These are phyloP conservation scores for Epirrhoe alternata DNA, from an alignment of 2,888 invertebrate species.

Conservation along the genomic window DNA sequence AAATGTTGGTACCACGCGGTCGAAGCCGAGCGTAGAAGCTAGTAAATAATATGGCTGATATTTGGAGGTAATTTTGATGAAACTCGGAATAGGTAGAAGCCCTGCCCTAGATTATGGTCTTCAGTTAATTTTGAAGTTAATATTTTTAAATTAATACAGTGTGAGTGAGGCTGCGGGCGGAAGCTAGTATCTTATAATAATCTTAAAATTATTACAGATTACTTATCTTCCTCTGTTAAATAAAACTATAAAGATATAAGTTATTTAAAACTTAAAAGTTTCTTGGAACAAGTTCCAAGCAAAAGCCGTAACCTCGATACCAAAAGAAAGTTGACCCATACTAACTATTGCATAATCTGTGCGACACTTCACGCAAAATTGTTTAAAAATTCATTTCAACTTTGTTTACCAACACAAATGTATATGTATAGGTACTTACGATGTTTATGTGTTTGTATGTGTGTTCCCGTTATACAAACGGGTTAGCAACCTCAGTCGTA, in stretches of 20 bases:
- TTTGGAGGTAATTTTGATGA: too few species aligned
- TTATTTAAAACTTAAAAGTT: slow-evolving; percentile 7
- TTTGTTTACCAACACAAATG: slow-evolving; percentile 27
- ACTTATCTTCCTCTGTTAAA: too few species aligned
- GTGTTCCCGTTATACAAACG: slow-evolving; percentile 27
- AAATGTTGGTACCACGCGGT: too few species aligned
- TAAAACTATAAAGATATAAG: background rate
- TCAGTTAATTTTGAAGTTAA: too few species aligned
- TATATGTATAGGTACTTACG: background rate
- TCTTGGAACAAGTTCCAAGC: slow-evolving; percentile 9
- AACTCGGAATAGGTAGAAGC: too few species aligned
- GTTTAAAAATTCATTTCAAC: slow-evolving; percentile 1
- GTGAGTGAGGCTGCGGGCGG: too few species aligned
- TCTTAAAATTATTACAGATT: too few species aligned
- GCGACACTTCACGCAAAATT: slow-evolving; percentile 6
- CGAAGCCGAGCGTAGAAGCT: too few species aligned
- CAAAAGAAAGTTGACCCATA: slow-evolving; percentile 22
- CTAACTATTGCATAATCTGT: background rate
- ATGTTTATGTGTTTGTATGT: slow-evolving; percentile 4
- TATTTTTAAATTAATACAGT: too few species aligned
- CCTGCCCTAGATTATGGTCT: too few species aligned
- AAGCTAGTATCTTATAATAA: too few species aligned
- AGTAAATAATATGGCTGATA: too few species aligned
- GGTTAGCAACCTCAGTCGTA: slow-evolving; percentile 14
- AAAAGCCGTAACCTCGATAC: slow-evolving; percentile 15